Evolutionary conservation across 2,113 vertebrate species (phyloP).

Genomic region (Oncorhynchus nerka): DNA sequence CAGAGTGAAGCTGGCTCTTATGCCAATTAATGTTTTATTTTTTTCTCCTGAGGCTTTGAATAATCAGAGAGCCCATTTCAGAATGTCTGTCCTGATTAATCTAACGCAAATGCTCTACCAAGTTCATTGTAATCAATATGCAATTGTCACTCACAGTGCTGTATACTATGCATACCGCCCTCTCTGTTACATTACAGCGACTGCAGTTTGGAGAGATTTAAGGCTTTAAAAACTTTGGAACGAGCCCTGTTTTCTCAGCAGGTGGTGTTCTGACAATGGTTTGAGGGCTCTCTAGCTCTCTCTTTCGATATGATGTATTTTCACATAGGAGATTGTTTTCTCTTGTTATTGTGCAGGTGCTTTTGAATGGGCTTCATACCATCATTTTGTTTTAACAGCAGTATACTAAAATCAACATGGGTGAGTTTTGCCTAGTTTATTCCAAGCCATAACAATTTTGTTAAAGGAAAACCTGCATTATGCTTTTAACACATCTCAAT

Average conservation of each 20-base stretch:
- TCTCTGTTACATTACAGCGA: constrained; percentile 23
- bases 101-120: constrained; percentile 51
- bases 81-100: constrained; percentile 37
- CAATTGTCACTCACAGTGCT: constrained; percentile 25
- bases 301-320: background rate
- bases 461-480: constrained; percentile 10
- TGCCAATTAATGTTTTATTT: constrained; percentile 31
- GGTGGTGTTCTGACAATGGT: constrained; percentile 1
- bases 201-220: constrained; percentile 33
- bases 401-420: background rate
- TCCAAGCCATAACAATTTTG: background rate
- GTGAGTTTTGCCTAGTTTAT: background rate
- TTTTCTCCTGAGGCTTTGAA: constrained; percentile 36
- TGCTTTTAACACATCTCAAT: constrained; percentile 20
- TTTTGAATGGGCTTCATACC: background rate
- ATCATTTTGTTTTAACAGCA: background rate
- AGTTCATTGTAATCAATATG: constrained; percentile 48
- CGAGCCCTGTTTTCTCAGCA: background rate
- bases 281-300: background rate
- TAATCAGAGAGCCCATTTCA: constrained; percentile 40
- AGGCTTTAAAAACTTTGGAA: constrained; percentile 38
- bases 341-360: background rate
- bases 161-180: no score
- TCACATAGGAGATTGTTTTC: background rate
- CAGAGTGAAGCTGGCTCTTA: constrained; percentile 24